A percentile compares a stretch with the other conserved stretches of the same genome.
Conservation (phyloP, 2,888 invertebrate genomes). For the Sarcophaga rosellei region DNA sequence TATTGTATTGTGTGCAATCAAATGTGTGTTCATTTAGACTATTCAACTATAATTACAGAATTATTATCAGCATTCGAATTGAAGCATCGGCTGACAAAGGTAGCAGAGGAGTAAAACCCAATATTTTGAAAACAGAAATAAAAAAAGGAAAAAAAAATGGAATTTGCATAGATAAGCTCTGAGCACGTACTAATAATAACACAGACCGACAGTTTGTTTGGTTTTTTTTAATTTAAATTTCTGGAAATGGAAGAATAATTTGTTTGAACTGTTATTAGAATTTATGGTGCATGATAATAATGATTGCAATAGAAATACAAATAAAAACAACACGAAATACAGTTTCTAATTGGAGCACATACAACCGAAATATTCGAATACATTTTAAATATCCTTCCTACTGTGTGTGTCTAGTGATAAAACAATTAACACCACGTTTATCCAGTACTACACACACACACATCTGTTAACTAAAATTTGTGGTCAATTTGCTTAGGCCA, state of each 20-base stretch:
- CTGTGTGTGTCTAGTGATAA: conserved; percentile 47
- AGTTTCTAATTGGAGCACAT: conserved; percentile 3
- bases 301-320: background rate
- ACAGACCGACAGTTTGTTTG: background rate
- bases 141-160: background rate
- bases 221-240: too few relatives aligned
- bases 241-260: too few relatives aligned
- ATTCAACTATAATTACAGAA: conserved; percentile 47
- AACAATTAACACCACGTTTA: conserved; percentile 64
- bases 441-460: conserved; percentile 22
- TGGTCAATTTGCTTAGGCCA: conserved; percentile 34
- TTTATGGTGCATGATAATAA: conserved; percentile 30
- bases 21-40: background rate
- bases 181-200: background rate
- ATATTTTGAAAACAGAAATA: conserved; percentile 3
- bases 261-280: background rate
- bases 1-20: background rate
- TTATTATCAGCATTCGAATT: conserved; percentile 58
- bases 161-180: conserved; percentile 61
- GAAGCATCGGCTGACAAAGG: background rate
- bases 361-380: background rate
- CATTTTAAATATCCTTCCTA: background rate
- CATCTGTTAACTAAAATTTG: conserved; percentile 16
- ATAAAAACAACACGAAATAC: background rate
- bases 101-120: conserved; percentile 1